Conservation (phyloP, 2,113 vertebrate genomes). For the Atrichornis clamosus region DNA sequence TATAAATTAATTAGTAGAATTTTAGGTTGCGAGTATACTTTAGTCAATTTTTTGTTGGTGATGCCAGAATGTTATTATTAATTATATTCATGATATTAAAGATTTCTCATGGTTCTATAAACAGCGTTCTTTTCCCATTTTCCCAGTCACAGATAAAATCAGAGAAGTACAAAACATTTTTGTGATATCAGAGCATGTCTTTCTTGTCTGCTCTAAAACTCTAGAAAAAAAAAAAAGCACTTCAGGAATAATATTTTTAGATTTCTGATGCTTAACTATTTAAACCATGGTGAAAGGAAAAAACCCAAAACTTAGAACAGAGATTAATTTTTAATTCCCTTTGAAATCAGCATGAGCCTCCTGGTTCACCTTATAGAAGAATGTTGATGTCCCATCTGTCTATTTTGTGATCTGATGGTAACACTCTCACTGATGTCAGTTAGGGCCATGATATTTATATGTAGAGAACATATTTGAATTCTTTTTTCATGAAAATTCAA, state of each 20-base stretch:
- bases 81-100: background rate
- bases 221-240: background rate
- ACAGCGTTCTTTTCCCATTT: background rate
- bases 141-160: background rate
- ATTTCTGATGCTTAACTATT: background rate
- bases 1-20: background rate
- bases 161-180: background rate
- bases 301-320: background rate
- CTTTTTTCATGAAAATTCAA: slow-evolving; percentile 1
- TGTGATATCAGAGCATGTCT: background rate
- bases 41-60: background rate
- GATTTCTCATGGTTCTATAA: background rate
- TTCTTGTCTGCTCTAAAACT: background rate
- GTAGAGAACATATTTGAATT: background rate
- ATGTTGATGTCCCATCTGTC: background rate
- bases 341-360: background rate
- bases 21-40: background rate
- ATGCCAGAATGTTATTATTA: background rate
- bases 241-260: background rate
- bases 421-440: background rate
- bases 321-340: background rate
- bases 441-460: background rate
- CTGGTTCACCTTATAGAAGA: background rate
- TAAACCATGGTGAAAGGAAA: background rate
- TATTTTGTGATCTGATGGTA: background rate